phyloP scores from a whole-genome alignment of 2,797 vertebrate species.

The Chaenodraco wilsoni region DNA sequence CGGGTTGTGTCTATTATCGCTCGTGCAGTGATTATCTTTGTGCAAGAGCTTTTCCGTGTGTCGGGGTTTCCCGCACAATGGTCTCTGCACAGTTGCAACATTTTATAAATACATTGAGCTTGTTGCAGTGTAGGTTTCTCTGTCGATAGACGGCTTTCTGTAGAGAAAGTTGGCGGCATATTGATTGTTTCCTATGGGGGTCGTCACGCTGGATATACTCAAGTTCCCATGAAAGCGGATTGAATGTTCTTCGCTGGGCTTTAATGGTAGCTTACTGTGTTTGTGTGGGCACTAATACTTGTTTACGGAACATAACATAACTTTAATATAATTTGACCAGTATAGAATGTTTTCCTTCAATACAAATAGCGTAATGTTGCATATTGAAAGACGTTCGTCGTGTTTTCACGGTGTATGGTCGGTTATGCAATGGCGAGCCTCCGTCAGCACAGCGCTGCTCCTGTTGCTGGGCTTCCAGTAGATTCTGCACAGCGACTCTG shows the following conservation, averaged over 20 bases:
- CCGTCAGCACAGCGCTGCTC: slow-evolving; percentile 78
- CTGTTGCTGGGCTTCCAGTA: slow-evolving; percentile 80
- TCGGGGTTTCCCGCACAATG: neutral
- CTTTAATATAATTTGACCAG: slow-evolving; percentile 3
- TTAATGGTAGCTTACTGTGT: neutral
- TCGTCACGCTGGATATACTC: slow-evolving; percentile 37
- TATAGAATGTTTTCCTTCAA: neutral
- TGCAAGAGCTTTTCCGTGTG: slow-evolving; percentile 27
- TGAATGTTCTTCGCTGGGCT: neutral
- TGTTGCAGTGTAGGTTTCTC: slow-evolving; percentile 1
- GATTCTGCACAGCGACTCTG: slow-evolving; percentile 76
- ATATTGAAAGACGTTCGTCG: slow-evolving; percentile 37
- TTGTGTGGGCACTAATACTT: slow-evolving; percentile 13
- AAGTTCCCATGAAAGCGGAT: slow-evolving; percentile 49
- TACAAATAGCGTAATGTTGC: neutral
- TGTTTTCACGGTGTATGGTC: slow-evolving; percentile 49
- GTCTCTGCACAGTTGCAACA: slow-evolving; percentile 7
- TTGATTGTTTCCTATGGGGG: slow-evolving; percentile 66
- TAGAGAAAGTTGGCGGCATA: slow-evolving; percentile 80
- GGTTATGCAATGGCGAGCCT: slow-evolving; percentile 85
- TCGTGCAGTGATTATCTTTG: slow-evolving; percentile 63
- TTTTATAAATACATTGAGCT: neutral
- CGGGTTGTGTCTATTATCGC: slow-evolving; percentile 34
- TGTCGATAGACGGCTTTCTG: slow-evolving; percentile 49
- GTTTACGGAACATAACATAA: slow-evolving; percentile 29